Base-by-base conservation (phyloP, 2,797 vertebrate species). In the Bovichtus diacanthus region DNA sequence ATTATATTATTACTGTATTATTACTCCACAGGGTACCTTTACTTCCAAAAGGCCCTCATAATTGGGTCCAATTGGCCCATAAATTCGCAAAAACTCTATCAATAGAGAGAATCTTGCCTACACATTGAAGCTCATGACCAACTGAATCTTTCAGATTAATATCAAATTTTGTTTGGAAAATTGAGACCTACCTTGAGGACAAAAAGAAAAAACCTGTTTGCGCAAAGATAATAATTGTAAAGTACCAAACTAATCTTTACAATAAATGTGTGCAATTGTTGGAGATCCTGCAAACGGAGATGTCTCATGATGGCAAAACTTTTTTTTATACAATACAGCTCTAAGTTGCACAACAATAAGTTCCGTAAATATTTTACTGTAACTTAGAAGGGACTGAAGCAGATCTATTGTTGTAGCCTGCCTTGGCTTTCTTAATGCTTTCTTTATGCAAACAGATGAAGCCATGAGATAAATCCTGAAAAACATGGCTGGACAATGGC, bases 361-460 rank as follows among this genome's bases (percentile, higher is more conserved):
- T 54, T 59, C 2, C 2, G n/a, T 13, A 38, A 44, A 36, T 47
- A 21, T 50, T 77, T 43, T 10, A 36, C 27, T 51, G 9, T 25
- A 36, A 39, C 25, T n/a, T 27, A 53, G 18, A 15, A 63, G 21
- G 13, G 21, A 61, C 27, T 31, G 73, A 56, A 74, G 71, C 6
- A 50, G 59, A 61, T 47, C 41, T 43, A 16, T 64, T 70, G 10
- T 54, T 75, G 38, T 23, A 70, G 25, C 15, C 51, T 47, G 18
- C 4, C 5, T 56, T 10, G 8, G 18, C 46, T 55, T 77, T 76
- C 46, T 55, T 66, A 46, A 44, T 51, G 54, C 34, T 29, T 59
- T 49, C 51, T 76, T 79, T 62, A 72, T 68, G 27, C 44, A 49
- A 70, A 74, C 50, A 80, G 83, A 85, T 83, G 39, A 82, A 67